phyloP scores from a whole-genome alignment of 1,140 invertebrate species.

The Saccostrea glomerata region DNA sequence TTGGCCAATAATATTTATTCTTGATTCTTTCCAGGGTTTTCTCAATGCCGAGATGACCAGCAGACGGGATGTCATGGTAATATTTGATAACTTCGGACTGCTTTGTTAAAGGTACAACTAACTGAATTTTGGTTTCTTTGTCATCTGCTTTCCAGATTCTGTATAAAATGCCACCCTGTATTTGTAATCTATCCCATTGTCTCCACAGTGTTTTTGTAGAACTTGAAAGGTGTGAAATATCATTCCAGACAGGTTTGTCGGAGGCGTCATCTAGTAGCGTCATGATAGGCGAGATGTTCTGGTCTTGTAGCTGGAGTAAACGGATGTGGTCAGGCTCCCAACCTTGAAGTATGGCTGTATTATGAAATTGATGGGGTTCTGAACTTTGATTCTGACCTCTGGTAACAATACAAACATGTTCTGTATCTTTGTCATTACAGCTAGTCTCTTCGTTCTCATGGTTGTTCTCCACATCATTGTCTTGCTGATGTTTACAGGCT shows the following conservation, averaged over 20 bases:
- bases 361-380: neutral
- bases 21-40: constrained; percentile 47
- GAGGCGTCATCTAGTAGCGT: neutral
- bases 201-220: constrained; percentile 53
- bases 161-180: constrained; percentile 46
- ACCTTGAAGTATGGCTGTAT: neutral
- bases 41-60: constrained; percentile 53
- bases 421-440: too few relatives aligned
- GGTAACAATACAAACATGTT: constrained; percentile 49
- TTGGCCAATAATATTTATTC: constrained; percentile 53
- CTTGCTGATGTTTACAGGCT: constrained; percentile 25
- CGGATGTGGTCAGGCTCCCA: neutral
- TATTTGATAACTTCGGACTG: constrained; percentile 31
- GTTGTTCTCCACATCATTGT: too few relatives aligned
- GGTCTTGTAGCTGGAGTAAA: constrained; percentile 42
- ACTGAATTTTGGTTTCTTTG: neutral
- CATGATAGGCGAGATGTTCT: constrained; percentile 15
- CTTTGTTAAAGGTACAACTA: constrained; percentile 44
- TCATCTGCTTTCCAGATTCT: constrained; percentile 33
- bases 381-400: constrained; percentile 14
- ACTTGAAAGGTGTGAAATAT: neutral
- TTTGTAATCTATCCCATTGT: constrained; percentile 54
- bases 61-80: constrained; percentile 52
- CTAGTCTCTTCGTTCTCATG: too few relatives aligned
- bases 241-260: constrained; percentile 46